Conservation (phyloP, 2,113 vertebrate genomes). For the Lepidothrix coronata region DNA sequence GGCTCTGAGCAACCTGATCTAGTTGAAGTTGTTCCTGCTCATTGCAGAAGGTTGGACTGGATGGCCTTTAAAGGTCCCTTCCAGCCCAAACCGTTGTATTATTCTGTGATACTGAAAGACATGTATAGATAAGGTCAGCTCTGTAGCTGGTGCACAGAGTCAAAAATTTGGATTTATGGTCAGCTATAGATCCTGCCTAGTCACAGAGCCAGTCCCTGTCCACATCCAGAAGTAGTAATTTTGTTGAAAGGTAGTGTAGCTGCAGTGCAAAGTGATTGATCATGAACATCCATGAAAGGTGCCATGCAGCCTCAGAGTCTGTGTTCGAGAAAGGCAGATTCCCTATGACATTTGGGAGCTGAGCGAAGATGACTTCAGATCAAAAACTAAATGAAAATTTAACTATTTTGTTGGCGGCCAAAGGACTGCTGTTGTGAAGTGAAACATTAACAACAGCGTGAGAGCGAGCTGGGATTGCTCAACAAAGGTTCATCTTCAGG, state of each 20-base stretch:
- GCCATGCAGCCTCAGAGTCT: background rate
- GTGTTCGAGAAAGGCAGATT: background rate
- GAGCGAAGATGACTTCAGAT: background rate
- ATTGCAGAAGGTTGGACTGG: background rate
- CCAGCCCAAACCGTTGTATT: background rate
- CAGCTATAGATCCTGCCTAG: background rate
- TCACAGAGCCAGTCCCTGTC: background rate
- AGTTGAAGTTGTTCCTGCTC: background rate
- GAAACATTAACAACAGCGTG: constrained; percentile 46
- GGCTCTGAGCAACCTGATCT: background rate
- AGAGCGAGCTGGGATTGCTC: background rate
- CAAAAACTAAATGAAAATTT: constrained; percentile 21
- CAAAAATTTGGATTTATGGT: background rate
- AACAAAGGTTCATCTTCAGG: background rate
- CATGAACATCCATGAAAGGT: background rate
- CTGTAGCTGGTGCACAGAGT: background rate
- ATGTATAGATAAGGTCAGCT: background rate
- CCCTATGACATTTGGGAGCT: background rate
- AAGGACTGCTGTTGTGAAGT: constrained; percentile 1
- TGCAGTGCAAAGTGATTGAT: background rate
- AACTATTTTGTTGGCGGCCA: constrained; percentile 5
- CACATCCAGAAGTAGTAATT: background rate
- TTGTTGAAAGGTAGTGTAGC: background rate
- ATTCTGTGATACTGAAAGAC: background rate
- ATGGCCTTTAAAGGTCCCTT: background rate